Evolutionary conservation across 2,113 vertebrate species (phyloP), one percentile per base, ranked within the genome.

Genomic region (Toxotes jaculatrix): DNA sequence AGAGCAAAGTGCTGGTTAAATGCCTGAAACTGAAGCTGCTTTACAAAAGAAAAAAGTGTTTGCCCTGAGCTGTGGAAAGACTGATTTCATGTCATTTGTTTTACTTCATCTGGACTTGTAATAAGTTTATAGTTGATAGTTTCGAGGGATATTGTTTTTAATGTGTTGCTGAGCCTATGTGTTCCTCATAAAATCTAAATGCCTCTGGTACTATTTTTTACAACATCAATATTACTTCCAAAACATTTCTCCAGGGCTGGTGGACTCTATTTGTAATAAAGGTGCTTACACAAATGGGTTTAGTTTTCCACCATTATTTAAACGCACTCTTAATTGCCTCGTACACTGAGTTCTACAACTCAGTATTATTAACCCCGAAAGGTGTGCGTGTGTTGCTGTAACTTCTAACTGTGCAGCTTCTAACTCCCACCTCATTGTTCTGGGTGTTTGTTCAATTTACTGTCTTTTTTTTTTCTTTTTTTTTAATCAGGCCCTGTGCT

Each of bases 251-350:
- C 47, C 43, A 53, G 40, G 21, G 76, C 70, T 11, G 55, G 16
- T 77, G 40, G 73, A 79, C 38, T 11, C 8, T 4, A 19, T 84
- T 36, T 80, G 63, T 67, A 75, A 82, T 76, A 62, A 74, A 77
- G 59, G 17, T 36, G 23, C 62, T 72, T 11, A 42, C 47, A 51
- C 63, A 53, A 74, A 87, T 70, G 62, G 74, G 45, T 85, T 80
- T 71, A 14, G 84, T 85, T 90, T 83, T 71, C 83, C 80, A 67
- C 5, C 17, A 42, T 80, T 71, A 79, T 73, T 88, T 88, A 80
- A 70, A 89, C 60, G 57, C 49, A 4, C 64, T 31, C 36, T 67
- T 56, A 82, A 73, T 70, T 60, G 56, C 61, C 64, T 62, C n/a
- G 17, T 66, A 45, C 11, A 1, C 57, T 13, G 51, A 59, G 67